These are phyloP conservation scores for Acrocyrtus sp. DNA, from an alignment of 2,888 invertebrate species.

Conservation along the genomic window DNA sequence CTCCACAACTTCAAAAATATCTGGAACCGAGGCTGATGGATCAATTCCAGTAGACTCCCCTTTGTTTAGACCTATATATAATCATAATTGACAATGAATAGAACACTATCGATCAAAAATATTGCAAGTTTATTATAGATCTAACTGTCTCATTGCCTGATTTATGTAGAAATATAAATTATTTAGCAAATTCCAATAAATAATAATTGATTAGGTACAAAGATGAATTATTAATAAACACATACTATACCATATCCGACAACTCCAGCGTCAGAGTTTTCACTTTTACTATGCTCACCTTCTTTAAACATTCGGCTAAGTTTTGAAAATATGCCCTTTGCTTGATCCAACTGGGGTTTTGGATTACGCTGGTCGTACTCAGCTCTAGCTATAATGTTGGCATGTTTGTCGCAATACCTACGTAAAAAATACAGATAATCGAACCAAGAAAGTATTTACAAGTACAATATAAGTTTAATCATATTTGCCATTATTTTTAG, in stretches of 20 bases:
- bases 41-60: neutral
- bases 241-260: no score
- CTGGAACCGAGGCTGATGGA: neutral
- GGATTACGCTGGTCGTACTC: conserved; percentile 32
- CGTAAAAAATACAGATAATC: neutral
- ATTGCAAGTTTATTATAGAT: no score
- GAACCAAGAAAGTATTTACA: conserved; percentile 3
- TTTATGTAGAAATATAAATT: no score
- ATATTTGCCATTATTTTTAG: no score
- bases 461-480: neutral
- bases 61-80: neutral
- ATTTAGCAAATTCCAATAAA: no score
- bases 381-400: conserved; percentile 9
- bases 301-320: conserved; percentile 24
- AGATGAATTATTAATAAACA: no score
- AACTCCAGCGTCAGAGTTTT: no score
- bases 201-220: no score
- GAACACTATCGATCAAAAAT: no score
- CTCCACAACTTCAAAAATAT: conserved; percentile 26
- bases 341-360: conserved; percentile 14
- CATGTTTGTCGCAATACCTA: conserved; percentile 34
- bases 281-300: conserved; percentile 10
- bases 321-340: conserved; percentile 20
- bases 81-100: neutral
- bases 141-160: no score